Base-by-base conservation (phyloP, 2,797 vertebrate genomes). In the Otolemur crassicaudatus region DNA sequence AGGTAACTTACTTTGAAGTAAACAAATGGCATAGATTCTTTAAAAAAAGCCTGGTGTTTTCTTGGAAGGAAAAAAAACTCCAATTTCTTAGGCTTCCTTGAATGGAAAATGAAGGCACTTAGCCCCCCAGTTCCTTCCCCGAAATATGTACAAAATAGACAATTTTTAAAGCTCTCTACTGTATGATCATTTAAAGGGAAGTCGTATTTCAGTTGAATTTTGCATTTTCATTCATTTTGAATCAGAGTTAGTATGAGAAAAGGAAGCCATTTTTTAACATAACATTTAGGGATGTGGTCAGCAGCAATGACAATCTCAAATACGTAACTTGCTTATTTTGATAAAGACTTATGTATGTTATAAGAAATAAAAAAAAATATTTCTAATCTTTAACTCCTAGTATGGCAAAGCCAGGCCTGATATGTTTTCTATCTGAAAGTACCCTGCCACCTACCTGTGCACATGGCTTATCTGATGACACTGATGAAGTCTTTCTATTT, bases 1-100 rank as follows among this genome's bases (percentile, higher is more conserved):
- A 96, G 76, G 34, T 93, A 96, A 87, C 60, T 95, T 5, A 49
- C 37, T 92, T 81, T 75, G 65, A 94, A 91, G 63, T 91, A 79
- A 97, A 96, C 58, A 89, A 87, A 80, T 73, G 14, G 3, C 40
- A 65, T 27, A 56, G 3, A 7, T 69, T 90, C 49, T 72, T 43
- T 7, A 10, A 46, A 75, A 85, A 85, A 94, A 49, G 6, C 2
- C 31, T 81, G 43, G 14, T 67, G 40, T 76, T 95, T 96, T 46
- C 87, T 91, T 76, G 22, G 56, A 90, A 80, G 20, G 2, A 40
- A 90, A 82, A 91, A 9, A 9, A 16, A 53, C 2, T 84, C 27
- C 1, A 73, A 34, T 63, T 76, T 84, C 34, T 79, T 56, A 73
- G 2, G 2, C 14, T 80, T 86, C 63, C 80, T 19, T 82, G 60